Conservation (phyloP, 1,140 invertebrate species). For the Formica exsecta region DNA sequence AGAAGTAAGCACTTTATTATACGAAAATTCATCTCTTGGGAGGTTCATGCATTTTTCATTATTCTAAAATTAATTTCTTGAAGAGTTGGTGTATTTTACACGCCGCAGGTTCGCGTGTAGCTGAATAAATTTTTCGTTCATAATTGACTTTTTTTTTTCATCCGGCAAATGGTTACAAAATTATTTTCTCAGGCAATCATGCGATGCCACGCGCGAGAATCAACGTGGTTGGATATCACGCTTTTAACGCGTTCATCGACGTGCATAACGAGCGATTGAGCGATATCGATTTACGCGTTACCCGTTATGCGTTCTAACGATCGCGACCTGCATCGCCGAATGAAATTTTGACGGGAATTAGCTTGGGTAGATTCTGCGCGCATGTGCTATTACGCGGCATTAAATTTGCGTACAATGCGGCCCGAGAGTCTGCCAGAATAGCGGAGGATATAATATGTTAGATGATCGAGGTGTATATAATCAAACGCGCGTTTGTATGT, state of each 20-base stretch:
- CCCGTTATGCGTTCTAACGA: constrained; percentile 55
- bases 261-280: constrained; percentile 30
- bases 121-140: not conserved
- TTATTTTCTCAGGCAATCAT: not conserved
- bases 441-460: constrained; percentile 57
- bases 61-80: constrained; percentile 7
- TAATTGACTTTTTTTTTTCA: constrained; percentile 7
- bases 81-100: constrained; percentile 4
- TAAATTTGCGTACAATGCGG: constrained; percentile 67
- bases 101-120: not conserved
- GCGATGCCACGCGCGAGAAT: not conserved
- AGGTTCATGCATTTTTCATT: not conserved
- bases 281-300: constrained; percentile 46
- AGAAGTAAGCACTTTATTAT: constrained; percentile 20
- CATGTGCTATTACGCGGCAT: constrained; percentile 64
- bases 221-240: not conserved
- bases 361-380: constrained; percentile 35
- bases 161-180: not conserved
- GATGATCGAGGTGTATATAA: constrained; percentile 30
- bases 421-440: constrained; percentile 49
- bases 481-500: constrained; percentile 20
- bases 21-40: not conserved
- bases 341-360: constrained; percentile 64
- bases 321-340: constrained; percentile 32
- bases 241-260: not conserved